Evolutionary conservation across 1,140 invertebrate genomes (phyloP), one percentile per base, ranked within the genome.

Genomic region (Pseudomyrmex sp.): DNA sequence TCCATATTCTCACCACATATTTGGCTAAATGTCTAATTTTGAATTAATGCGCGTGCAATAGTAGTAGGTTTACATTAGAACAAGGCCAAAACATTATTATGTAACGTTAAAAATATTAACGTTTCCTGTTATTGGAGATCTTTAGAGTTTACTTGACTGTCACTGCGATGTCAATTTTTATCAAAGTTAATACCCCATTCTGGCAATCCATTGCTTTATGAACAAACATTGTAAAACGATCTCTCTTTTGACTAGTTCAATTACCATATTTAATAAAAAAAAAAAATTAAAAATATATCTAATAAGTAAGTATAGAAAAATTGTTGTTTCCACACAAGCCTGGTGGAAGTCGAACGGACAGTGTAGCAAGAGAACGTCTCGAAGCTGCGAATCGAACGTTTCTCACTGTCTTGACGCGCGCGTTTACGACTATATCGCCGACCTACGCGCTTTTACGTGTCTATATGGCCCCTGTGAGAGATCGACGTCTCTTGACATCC

Each of bases 401-500:
- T 15, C 74, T 76, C n/a, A 7, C 48, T 35, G 48, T 15, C 70
- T 68, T 69, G 20, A 9, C 13, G 9, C 13, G 13, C 23, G 1
- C 63, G 10, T 79, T 79, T 69, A 79, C 76, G 52, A 70, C 35
- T 70, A 48, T 18, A 59, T 70, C 20, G 18, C 5, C 65, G 44
- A 50, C 10, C 56, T 79, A 9, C 62, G 74, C 44, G 59, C 44
- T 56, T 75, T 26, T 62, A 23, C n/a, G 62, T 61, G 68, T 48
- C 20, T 76, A n/a, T 85, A 69, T 58, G 70, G 26, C 15, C 74
- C 61, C 76, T 26, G 20, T 23, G 74, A 69, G 79, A 79, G 79
- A 79, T 23, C 83, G 66, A 23, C 65, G 54, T 90, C 91, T 91
- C 91, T 93, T 92, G 92, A 93, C 91, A 92, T 90, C 77, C 83